Conservation (phyloP, 1,140 invertebrate genomes). For the Ephestia elutella region DNA sequence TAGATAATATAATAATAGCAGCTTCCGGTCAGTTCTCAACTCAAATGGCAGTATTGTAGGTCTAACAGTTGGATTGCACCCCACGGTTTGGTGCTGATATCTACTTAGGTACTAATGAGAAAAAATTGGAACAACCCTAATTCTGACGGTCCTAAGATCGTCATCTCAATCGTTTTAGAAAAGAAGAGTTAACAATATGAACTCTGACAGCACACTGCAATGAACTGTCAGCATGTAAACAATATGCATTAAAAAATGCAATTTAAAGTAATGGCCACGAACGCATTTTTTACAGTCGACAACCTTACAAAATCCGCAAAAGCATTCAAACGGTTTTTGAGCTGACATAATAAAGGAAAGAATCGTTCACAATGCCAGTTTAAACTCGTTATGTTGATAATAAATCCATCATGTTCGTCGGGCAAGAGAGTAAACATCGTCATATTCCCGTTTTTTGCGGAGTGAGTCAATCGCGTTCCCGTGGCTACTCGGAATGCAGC, state of each 20-base stretch:
- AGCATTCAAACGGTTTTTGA: constrained; percentile 4
- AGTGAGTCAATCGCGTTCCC: constrained; percentile 30
- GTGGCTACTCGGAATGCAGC: neutral
- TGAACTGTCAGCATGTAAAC: neutral
- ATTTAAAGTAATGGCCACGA: neutral
- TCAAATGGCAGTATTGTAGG: no score
- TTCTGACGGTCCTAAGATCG: no score
- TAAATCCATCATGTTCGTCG: constrained; percentile 34
- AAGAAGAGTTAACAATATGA: neutral
- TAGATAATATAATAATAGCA: no score
- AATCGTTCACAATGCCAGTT: constrained; percentile 6
- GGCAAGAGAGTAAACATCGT: constrained; percentile 25
- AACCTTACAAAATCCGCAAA: constrained; percentile 2
- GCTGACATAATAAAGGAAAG: neutral
- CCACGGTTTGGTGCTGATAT: no score
- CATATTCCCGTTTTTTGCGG: constrained; percentile 37
- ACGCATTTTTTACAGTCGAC: neutral
- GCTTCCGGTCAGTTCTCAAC: no score
- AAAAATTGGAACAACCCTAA: no score
- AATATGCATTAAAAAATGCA: neutral
- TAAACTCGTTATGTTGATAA: constrained; percentile 28
- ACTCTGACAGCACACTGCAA: neutral
- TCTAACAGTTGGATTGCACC: no score
- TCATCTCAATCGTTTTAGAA: neutral
- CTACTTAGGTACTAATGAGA: no score